phyloP scores from a whole-genome alignment of 2,113 vertebrate genomes.

The Copsychus sechellarum region DNA sequence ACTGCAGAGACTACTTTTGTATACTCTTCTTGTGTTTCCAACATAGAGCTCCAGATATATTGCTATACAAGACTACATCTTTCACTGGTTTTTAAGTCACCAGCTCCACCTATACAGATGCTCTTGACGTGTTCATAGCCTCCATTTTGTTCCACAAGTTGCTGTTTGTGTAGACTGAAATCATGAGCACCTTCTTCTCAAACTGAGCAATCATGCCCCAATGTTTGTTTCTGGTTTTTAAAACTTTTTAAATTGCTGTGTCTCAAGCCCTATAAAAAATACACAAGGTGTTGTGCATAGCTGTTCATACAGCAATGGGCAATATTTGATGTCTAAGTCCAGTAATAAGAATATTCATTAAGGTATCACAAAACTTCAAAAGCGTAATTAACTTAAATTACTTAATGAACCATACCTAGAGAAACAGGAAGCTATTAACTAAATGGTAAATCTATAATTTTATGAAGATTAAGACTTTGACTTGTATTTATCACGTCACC shows the following conservation, averaged over 20 bases:
- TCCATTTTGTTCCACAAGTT: not conserved
- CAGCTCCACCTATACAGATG: not conserved
- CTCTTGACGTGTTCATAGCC: not conserved
- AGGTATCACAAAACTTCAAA: not conserved
- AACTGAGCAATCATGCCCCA: not conserved
- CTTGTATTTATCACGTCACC: not conserved
- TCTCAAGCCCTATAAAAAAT: not conserved
- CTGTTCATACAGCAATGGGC: not conserved
- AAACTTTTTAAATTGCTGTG: not conserved
- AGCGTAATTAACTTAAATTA: not conserved
- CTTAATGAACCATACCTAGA: not conserved
- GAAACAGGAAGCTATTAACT: not conserved
- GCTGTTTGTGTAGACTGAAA: not conserved
- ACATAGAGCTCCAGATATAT: not conserved
- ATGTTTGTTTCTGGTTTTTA: not conserved
- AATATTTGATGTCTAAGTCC: not conserved
- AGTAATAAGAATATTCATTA: not conserved
- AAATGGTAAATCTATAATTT: not conserved
- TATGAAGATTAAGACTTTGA: not conserved
- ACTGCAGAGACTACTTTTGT: not conserved
- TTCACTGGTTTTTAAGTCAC: not conserved
- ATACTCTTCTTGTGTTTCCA: not conserved
- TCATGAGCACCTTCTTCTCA: not conserved
- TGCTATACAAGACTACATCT: not conserved
- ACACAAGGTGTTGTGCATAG: not conserved